These are phyloP conservation scores for Scophthalmus maximus DNA, from an alignment of 2,113 vertebrate genomes.

Conservation along the genomic window DNA sequence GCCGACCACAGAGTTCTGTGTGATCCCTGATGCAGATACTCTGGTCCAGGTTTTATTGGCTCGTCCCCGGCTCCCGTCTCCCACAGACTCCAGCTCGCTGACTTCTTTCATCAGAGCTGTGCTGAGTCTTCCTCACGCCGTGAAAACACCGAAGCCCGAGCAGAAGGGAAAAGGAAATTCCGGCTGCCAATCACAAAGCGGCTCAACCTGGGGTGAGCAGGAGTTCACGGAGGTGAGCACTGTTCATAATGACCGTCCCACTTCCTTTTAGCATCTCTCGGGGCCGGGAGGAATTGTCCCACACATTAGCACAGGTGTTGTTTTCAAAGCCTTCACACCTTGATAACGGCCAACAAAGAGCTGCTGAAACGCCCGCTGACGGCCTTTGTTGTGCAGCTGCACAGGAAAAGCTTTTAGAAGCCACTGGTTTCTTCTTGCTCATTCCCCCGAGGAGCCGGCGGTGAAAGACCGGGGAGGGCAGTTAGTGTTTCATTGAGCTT, in stretches of 20 bases:
- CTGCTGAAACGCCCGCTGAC: slow-evolving; percentile 76
- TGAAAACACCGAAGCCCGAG: slow-evolving; percentile 51
- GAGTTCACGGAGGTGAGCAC: slow-evolving; percentile 61
- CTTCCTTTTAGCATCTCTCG: slow-evolving; percentile 76
- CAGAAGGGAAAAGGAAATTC: slow-evolving; percentile 46
- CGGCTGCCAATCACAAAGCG: slow-evolving; percentile 65
- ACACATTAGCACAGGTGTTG: slow-evolving; percentile 81
- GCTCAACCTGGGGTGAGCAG: slow-evolving; percentile 60
- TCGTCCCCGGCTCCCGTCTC: slow-evolving; percentile 29
- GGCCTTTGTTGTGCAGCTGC: slow-evolving; percentile 82
- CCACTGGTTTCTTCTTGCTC: slow-evolving; percentile 66
- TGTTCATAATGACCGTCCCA: slow-evolving; percentile 72
- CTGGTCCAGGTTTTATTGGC: slow-evolving; percentile 58
- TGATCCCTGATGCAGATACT: slow-evolving; percentile 20
- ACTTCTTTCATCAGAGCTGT: slow-evolving; percentile 49
- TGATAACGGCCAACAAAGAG: slow-evolving; percentile 77
- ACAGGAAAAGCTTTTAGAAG: slow-evolving; percentile 72
- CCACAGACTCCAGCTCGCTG: slow-evolving; percentile 1
- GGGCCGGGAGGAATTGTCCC: slow-evolving; percentile 73
- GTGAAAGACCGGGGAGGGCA: slow-evolving; percentile 58
- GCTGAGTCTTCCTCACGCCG: slow-evolving; percentile 45
- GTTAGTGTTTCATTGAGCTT: slow-evolving; percentile 68
- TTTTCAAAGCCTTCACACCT: slow-evolving; percentile 85
- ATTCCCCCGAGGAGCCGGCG: slow-evolving; percentile 65
- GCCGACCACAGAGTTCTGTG: too few relatives aligned